phyloP scores from a whole-genome alignment of 2,888 invertebrate species.

The Sinohyriopsis cumingii region DNA sequence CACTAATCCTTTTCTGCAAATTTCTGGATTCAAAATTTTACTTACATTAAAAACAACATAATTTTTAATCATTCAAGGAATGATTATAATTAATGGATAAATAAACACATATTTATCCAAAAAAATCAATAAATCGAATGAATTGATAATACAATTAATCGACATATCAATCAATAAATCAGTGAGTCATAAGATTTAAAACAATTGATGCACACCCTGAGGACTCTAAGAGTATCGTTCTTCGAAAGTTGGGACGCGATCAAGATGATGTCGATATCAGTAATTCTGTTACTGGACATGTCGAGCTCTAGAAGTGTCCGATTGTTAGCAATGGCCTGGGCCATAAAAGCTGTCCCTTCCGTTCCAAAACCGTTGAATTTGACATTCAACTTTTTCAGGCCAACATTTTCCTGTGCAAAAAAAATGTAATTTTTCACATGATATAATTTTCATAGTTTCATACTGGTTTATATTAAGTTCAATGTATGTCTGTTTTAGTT shows the following conservation, averaged over 20 bases:
- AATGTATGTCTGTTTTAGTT: too few relatives aligned
- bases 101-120: not conserved
- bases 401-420: slow-evolving; percentile 54
- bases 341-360: slow-evolving; percentile 46
- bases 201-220: slow-evolving; percentile 29
- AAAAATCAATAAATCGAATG: not conserved
- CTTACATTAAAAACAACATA: too few relatives aligned
- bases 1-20: too few relatives aligned
- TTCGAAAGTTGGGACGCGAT: slow-evolving; percentile 38
- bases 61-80: too few relatives aligned
- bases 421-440: not conserved
- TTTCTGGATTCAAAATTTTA: too few relatives aligned
- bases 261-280: slow-evolving; percentile 44
- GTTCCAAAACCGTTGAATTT: slow-evolving; percentile 59
- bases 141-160: not conserved
- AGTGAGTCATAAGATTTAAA: not conserved
- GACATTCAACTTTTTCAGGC: slow-evolving; percentile 50
- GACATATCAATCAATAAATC: not conserved
- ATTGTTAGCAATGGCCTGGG: slow-evolving; percentile 49
- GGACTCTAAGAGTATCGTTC: slow-evolving; percentile 45
- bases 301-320: slow-evolving; percentile 53
- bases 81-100: not conserved
- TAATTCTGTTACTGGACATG: slow-evolving; percentile 57
- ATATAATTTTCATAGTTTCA: not conserved
- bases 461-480: too few relatives aligned